phyloP scores from a whole-genome alignment of 2,113 vertebrate genomes.

The Daubentonia madagascariensis region DNA sequence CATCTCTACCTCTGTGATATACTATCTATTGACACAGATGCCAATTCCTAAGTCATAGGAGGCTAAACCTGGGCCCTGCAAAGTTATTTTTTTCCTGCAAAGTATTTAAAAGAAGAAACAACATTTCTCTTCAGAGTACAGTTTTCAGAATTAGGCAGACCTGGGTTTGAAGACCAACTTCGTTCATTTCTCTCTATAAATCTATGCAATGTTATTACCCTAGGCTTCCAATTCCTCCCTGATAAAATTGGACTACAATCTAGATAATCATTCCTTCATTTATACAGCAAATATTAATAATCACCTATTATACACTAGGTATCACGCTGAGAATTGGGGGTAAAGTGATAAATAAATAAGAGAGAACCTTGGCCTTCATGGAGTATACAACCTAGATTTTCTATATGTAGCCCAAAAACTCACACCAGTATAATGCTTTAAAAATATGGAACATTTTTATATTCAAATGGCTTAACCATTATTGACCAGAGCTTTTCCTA shows the following conservation, averaged over 20 bases:
- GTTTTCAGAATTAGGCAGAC: slow-evolving; percentile 3
- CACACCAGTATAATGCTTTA: not conserved
- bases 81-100: not conserved
- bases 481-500: not conserved
- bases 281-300: slow-evolving; percentile 28
- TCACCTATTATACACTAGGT: not conserved
- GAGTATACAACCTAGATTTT: not conserved
- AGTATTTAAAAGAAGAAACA: not conserved
- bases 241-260: not conserved
- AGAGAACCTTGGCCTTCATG: not conserved
- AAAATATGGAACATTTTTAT: not conserved
- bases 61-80: not conserved
- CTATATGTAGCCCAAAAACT: not conserved
- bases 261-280: not conserved
- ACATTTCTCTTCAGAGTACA: not conserved
- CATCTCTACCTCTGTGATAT: not conserved
- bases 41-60: not conserved
- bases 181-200: not conserved
- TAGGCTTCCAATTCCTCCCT: not conserved
- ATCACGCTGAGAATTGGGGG: not conserved
- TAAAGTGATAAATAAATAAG: not conserved
- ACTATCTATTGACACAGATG: not conserved
- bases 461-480: not conserved
- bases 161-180: not conserved
- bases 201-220: not conserved